These are phyloP conservation scores for Rhyacophila evoluta DNA, from an alignment of 2,888 invertebrate species.

Conservation along the genomic window DNA sequence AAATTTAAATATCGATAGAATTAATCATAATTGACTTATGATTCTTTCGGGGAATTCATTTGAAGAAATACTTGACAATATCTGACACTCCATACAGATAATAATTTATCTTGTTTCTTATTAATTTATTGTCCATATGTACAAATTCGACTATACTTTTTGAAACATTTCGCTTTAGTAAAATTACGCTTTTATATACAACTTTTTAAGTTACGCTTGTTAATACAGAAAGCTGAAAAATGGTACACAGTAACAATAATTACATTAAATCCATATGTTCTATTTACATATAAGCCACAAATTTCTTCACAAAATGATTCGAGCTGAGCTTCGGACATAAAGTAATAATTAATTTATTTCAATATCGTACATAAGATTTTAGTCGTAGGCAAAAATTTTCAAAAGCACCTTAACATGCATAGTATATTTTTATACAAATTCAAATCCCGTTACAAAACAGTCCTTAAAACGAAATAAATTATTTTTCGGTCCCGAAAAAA, in stretches of 20 bases:
- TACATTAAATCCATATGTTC: not conserved
- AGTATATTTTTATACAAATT: not conserved
- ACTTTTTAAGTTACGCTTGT: not conserved
- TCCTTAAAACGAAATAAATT: not conserved
- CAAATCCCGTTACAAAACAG: not conserved
- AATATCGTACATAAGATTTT: not conserved
- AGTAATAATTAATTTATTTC: not conserved
- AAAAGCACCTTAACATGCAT: not conserved
- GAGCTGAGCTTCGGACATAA: not conserved
- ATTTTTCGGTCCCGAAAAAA: not conserved
- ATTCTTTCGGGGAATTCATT: no score
- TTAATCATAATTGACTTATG: no score
- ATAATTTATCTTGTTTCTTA: constrained; percentile 11
- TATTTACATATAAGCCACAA: constrained; percentile 17
- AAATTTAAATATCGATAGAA: no score
- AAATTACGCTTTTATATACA: not conserved
- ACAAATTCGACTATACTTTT: constrained; percentile 26
- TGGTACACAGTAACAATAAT: not conserved
- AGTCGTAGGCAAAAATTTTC: not conserved
- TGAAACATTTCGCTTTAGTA: not conserved
- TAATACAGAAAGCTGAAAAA: not conserved
- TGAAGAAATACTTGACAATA: not conserved
- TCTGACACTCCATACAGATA: not conserved
- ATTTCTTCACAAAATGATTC: not conserved
- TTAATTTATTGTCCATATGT: constrained; percentile 39